Percentiles rank a stretch among this genome's conserved stretches.
phyloP scores from a whole-genome alignment of 2,113 vertebrate genomes.

The Cryptomyrus ogoouensis region DNA sequence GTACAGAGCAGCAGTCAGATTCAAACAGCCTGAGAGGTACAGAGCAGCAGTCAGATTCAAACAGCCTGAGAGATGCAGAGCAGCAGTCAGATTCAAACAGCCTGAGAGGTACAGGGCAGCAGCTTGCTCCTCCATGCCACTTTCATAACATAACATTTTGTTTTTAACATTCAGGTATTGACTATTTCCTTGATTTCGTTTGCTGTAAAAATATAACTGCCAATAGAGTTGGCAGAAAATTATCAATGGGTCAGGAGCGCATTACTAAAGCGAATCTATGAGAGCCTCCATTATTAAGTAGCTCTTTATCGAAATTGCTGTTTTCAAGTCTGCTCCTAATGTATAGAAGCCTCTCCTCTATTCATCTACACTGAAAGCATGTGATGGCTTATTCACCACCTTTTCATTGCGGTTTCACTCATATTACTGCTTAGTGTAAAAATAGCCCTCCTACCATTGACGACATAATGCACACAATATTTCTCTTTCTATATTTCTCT shows the following conservation, averaged over 20 bases:
- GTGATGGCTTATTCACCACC: background rate
- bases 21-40: no score
- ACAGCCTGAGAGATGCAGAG: no score
- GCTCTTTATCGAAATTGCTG: background rate
- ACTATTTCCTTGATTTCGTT: background rate
- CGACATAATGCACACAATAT: background rate
- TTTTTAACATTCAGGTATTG: background rate
- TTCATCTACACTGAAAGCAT: background rate
- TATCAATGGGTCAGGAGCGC: background rate
- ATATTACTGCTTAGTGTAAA: background rate
- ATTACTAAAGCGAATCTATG: background rate
- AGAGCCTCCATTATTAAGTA: background rate
- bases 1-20: no score
- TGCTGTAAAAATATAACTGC: background rate
- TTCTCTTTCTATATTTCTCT: background rate
- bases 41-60: no score
- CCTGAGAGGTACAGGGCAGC: background rate
- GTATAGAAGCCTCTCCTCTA: background rate
- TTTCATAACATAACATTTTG: background rate
- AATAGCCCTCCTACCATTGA: background rate
- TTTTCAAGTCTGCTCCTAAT: background rate
- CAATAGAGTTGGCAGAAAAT: background rate
- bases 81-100: no score
- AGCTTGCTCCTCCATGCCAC: background rate
- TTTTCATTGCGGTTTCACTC: background rate